phyloP scores from a whole-genome alignment of 2,888 invertebrate genomes.

The Cheilosia impressa region DNA sequence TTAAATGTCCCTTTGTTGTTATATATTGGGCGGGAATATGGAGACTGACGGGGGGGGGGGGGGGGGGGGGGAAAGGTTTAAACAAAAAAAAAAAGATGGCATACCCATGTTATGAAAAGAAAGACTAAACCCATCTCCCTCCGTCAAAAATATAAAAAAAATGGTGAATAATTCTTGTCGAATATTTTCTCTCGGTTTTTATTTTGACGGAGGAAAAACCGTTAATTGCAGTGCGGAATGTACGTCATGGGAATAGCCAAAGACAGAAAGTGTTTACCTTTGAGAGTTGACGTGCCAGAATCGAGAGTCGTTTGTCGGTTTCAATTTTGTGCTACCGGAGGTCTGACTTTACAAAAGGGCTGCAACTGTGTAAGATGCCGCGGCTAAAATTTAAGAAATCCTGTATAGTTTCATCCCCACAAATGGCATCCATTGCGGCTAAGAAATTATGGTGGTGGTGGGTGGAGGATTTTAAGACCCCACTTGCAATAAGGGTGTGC shows the following conservation, averaged over 20 bases:
- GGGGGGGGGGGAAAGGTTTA: slow-evolving; percentile 37
- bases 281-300: slow-evolving; percentile 28
- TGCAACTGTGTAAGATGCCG: slow-evolving; percentile 7
- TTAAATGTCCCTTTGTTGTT: slow-evolving; percentile 68
- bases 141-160: slow-evolving; percentile 54
- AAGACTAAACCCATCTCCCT: slow-evolving; percentile 17
- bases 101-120: background rate
- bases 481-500: slow-evolving; percentile 28
- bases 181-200: slow-evolving; percentile 13
- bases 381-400: slow-evolving; percentile 38
- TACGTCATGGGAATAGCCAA: slow-evolving; percentile 61
- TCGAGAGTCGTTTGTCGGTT: slow-evolving; percentile 51
- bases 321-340: slow-evolving; percentile 31
- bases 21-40: slow-evolving; percentile 42
- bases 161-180: slow-evolving; percentile 51
- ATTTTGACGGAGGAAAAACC: slow-evolving; percentile 54
- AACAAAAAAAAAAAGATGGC: slow-evolving; percentile 14
- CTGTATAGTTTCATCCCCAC: slow-evolving; percentile 13
- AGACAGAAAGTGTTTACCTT: slow-evolving; percentile 53
- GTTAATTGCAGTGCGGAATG: slow-evolving; percentile 64
- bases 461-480: slow-evolving; percentile 37
- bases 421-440: background rate
- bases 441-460: slow-evolving; percentile 27
- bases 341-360: background rate
- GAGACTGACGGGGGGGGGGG: background rate